Evolutionary conservation across 2,888 invertebrate genomes (phyloP), one percentile per base, ranked within the genome.

Genomic region (Eupithecia dodoneata): DNA sequence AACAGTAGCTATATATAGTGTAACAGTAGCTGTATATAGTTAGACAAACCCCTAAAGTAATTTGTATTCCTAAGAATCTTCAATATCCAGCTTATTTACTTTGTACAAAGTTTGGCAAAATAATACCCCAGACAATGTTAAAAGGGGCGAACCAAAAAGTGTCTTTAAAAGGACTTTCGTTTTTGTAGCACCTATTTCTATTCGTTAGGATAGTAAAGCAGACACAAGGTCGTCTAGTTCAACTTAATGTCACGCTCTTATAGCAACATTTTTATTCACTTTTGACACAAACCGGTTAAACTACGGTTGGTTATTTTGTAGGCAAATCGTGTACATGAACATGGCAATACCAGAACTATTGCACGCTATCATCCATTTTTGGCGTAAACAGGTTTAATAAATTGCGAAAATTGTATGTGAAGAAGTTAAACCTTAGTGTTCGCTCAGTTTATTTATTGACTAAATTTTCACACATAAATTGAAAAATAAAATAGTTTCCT

Each of bases 211-310:
- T 80, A 84, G 80, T 79, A 81, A 81, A 84, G 81, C 79, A 71
- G 75, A 77, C 77, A 76, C 89, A 91, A 92, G 91, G 91, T 88
- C 89, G 85, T 82, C 87, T 76, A 81, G 86, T 88, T 83, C 82
- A 67, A 86, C 83, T 82, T 85, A 85, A 87, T 87, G 85, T 87
- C 84, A 85, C 82, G 84, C 84, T 84, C 81, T 81, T 82, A 84
- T 78, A 83, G 63, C 72, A 9, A 55, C 7, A 76, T 70, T 83
- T 84, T 84, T 83, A 79, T 77, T 45, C 70, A 78, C 73, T 76
- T 78, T 76, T 77, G 73, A 42, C 63, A 47, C 67, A 80, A 89
- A 87, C 88, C 86, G 85, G 87, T 88, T 86, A 30, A 79, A 79
- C 75, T 79, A 76, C 65, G 73, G 47, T 77, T 18, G n/a, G 52